A percentile compares a stretch with the other conserved stretches of the same genome.
These are phyloP conservation scores for Larimichthys polyactis DNA, from an alignment of 2,113 vertebrate genomes.

Conservation along the genomic window DNA sequence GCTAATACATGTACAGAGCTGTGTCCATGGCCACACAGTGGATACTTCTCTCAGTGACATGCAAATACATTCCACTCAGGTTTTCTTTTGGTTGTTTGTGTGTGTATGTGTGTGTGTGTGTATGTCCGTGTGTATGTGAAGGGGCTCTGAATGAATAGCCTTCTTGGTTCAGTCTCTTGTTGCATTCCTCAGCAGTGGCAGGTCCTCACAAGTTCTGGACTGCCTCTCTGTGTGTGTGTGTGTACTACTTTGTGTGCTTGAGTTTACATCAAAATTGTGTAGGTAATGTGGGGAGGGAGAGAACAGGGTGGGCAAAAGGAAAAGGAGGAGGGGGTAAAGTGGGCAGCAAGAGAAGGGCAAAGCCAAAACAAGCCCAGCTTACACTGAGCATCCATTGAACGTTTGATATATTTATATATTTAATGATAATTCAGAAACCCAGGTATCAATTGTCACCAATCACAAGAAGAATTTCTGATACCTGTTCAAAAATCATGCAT, in stretches of 20 bases:
- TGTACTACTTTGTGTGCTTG: not conserved
- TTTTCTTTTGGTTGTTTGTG: slow-evolving; percentile 6
- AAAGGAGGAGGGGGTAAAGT: not conserved
- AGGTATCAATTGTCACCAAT: no score
- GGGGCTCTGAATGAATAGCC: slow-evolving; percentile 47
- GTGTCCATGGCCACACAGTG: slow-evolving; percentile 25
- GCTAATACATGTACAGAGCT: not conserved
- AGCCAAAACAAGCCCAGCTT: not conserved
- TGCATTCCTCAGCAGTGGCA: slow-evolving; percentile 65
- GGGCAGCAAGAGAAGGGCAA: no score
- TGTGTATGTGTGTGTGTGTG: slow-evolving; percentile 12
- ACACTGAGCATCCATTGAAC: not conserved
- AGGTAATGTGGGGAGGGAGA: not conserved
- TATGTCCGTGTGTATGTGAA: slow-evolving; percentile 1
- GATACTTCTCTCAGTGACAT: slow-evolving; percentile 15
- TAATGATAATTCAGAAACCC: no score
- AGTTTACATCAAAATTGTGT: not conserved
- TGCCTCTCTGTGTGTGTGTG: not conserved
- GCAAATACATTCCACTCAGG: slow-evolving; percentile 19
- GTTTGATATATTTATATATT: no score
- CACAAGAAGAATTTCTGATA: not conserved
- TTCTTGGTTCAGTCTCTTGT: slow-evolving; percentile 39
- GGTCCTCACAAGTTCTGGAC: slow-evolving; percentile 43
- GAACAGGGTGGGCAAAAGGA: not conserved
- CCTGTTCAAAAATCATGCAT: not conserved